Base-by-base conservation (phyloP, 2,797 vertebrate species). In the Malurus leucopterus region DNA sequence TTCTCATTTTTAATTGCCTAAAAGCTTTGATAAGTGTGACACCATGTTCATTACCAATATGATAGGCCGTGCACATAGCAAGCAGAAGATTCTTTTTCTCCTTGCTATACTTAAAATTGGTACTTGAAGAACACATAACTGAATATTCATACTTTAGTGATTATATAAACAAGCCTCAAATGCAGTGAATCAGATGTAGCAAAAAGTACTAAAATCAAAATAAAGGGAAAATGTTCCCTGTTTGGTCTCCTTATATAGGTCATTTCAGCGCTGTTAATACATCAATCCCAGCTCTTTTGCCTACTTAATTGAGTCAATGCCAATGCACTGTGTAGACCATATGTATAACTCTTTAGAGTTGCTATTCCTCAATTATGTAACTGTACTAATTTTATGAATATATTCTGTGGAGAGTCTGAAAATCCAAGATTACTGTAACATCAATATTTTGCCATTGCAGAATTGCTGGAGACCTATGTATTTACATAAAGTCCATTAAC, bases 221-320 rank as follows among this genome's bases (percentile, higher is more conserved):
- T 43, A 58, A 41, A 49, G 5, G 11, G 15, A 26, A 82, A 58
- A 54, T 70, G 18, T 54, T 83, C 15, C 32, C 26, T 34, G 4
- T 90, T 92, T 18, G 12, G 4, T 86, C 44, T 89, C 32, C 20
- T 57, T 89, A 78, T 86, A 78, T 88, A 75, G 81, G 59, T 90
- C 27, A 90, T 73, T 46, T 58, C 81, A 67, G 59, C 47, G 70
- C 51, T 84, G 59, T 70, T 84, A 50, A 54, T 84, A 36, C 58
- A 82, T 59, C 46, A 84, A 19, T 89, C 15, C 21, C 58, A 90
- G 21, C 18, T 68, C 38, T 86, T 71, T 84, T 86, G 65, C 67
- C 70, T 78, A 82, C 59, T 83, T 89, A 78, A 70, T 58, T 89
- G 86, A 92, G 71, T 85, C 62, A 65, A 19, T 88, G 67, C 93